These are phyloP conservation scores for Choreutis nemorana DNA, from an alignment of 2,888 invertebrate species.

Conservation along the genomic window DNA sequence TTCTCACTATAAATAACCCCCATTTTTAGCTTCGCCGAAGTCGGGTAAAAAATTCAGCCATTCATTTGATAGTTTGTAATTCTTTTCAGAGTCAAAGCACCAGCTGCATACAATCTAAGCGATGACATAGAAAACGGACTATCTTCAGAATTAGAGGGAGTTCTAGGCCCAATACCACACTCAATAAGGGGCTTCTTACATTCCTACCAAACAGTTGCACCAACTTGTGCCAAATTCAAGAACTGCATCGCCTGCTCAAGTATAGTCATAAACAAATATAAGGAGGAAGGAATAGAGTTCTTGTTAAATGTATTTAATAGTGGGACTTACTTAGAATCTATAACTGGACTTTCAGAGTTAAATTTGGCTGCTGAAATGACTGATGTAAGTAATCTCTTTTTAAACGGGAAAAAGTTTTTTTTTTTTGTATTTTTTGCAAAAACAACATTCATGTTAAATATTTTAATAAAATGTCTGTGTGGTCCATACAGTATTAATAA, in stretches of 20 bases:
- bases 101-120: constrained; percentile 68
- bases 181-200: constrained; percentile 92
- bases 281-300: constrained; percentile 71
- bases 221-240: constrained; percentile 85
- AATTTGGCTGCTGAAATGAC: constrained; percentile 68
- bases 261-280: constrained; percentile 35
- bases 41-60: no score
- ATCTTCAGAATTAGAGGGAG: constrained; percentile 53
- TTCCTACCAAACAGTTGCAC: constrained; percentile 80
- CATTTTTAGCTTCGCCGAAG: no score
- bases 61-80: not conserved
- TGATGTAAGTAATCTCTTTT: constrained; percentile 45
- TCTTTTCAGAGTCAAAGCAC: constrained; percentile 65
- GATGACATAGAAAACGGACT: constrained; percentile 26
- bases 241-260: constrained; percentile 94
- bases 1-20: no score
- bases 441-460: no score
- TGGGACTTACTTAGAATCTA: constrained; percentile 82
- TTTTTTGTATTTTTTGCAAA: no score
- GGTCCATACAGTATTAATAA: no score
- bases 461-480: no score
- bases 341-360: constrained; percentile 80
- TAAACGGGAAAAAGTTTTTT: no score
- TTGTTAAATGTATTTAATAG: constrained; percentile 81
- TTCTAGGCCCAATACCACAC: constrained; percentile 89